Conservation (phyloP, 2,797 vertebrate genomes). For the Hemibagrus guttatus region DNA sequence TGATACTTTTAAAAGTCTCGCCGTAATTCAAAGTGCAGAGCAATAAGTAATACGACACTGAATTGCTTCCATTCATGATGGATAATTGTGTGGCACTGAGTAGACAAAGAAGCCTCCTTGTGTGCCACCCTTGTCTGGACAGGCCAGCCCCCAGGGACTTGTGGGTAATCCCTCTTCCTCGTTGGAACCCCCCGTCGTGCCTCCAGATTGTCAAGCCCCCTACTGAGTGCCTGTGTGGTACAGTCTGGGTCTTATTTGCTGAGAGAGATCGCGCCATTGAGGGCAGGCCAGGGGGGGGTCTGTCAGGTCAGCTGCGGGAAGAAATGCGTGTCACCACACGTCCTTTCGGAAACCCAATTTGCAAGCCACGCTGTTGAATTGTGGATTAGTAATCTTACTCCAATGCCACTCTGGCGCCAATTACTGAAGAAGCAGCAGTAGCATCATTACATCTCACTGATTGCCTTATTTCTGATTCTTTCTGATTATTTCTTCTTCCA, state of each 20-base stretch:
- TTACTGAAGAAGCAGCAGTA: constrained; percentile 3
- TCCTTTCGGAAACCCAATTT: constrained; percentile 32
- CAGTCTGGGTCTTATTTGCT: constrained; percentile 68
- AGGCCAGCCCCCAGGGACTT: constrained; percentile 64
- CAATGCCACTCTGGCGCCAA: constrained; percentile 18
- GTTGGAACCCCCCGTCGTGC: constrained; percentile 59
- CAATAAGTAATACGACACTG: constrained; percentile 8
- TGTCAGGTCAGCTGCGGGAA: constrained; percentile 62
- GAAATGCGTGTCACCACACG: constrained; percentile 65
- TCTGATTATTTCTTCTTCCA: not conserved
- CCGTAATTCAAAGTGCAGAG: constrained; percentile 24
- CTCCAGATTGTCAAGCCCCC: constrained; percentile 70
- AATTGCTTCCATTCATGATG: constrained; percentile 5
- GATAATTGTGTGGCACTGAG: constrained; percentile 23
- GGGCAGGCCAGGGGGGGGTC: constrained; percentile 46
- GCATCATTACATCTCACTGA: not conserved
- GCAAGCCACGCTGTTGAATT: constrained; percentile 15
- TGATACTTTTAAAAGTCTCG: constrained; percentile 6
- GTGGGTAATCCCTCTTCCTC: constrained; percentile 63
- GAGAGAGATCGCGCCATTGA: constrained; percentile 55
- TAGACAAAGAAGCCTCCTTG: constrained; percentile 31
- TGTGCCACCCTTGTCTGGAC: constrained; percentile 64
- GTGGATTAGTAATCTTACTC: constrained; percentile 31
- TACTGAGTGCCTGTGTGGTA: constrained; percentile 63
- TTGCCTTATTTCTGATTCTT: not conserved